Base-by-base conservation (phyloP, 2,888 invertebrate species). In the Melanostoma scalare region DNA sequence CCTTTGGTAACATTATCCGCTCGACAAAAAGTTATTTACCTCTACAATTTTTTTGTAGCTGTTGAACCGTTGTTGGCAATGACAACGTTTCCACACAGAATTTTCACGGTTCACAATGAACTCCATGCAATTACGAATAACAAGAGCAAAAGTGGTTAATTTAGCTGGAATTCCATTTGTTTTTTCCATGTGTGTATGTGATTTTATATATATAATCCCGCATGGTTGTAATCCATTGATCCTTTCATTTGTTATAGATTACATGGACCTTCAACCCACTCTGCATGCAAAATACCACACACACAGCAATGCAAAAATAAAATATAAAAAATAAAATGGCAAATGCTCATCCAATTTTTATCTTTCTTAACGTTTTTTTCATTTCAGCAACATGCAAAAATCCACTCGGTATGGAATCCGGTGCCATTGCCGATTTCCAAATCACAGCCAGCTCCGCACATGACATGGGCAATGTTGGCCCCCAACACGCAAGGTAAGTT, bases 361-460 rank as follows among this genome's bases (percentile, higher is more conserved):
- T 65, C 5, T 52, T 40, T 58, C 63, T 65, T 60, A 8, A 52
- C 52, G 35, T 74, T 60, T 9, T 52, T 75, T 40, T 75, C 61
- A 65, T 89, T 93, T 72, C 93, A 96, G 96, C 93, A 89, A 93
- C 94, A 90, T 96, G 96, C 92, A 93, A 92, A 87, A 92, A 92
- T 88, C 93, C 96, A 30, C 91, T 97, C 89, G 96, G 96, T 86
- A 96, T 97, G 96, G 95, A 96, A 92, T 94, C 95, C 63, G 95
- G 95, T 84, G 93, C 92, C 86, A 96, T 97, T 89, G 93, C 94
- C 88, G 96, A 96, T 92, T 92, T 93, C 87, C 95, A 95, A 91
- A 94, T 96, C 91, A 93, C 94, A 80, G 96, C 96, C 80, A 96
- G 96, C 90, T 96, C 96, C 74, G 95, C 95, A 87, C 96, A 96